Percentiles rank a stretch among this genome's conserved stretches.
phyloP scores from a whole-genome alignment of 2,888 invertebrate genomes.

The Caenorhabditis zanzibari region DNA sequence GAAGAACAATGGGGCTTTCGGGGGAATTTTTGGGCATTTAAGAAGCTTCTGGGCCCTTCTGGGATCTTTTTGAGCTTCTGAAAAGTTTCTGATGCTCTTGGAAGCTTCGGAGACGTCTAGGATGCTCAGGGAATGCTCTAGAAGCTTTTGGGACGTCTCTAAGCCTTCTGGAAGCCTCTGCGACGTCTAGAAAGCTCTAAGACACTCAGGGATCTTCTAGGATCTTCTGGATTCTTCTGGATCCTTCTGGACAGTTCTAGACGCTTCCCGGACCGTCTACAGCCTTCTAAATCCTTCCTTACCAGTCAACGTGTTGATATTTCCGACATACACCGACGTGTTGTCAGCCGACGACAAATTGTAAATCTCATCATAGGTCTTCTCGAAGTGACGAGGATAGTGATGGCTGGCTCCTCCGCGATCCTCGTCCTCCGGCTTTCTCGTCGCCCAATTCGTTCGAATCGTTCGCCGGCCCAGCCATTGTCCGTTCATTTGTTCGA shows the following conservation, averaged over 20 bases:
- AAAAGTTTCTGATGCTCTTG: no score
- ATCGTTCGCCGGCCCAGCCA: constrained; percentile 98
- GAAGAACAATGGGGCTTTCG: constrained; percentile 60
- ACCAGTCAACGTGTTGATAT: constrained; percentile 86
- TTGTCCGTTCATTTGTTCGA: constrained; percentile 98
- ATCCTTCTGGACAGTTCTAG: neutral
- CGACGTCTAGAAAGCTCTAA: neutral
- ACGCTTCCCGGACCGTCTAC: neutral
- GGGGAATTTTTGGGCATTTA: neutral
- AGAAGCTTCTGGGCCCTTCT: neutral
- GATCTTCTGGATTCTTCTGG: no score
- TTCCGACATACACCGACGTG: constrained; percentile 98
- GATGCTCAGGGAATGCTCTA: no score
- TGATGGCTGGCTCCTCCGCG: constrained; percentile 11
- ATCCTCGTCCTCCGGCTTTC: constrained; percentile 89
- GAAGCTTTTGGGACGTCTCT: no score
- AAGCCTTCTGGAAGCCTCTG: no score
- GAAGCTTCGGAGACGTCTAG: no score
- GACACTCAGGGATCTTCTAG: neutral
- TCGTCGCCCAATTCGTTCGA: constrained; percentile 99
- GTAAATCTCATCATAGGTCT: constrained; percentile 96
- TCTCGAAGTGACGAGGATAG: constrained; percentile 44
- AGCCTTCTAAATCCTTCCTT: neutral
- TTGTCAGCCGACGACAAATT: constrained; percentile 98
- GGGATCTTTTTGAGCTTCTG: no score